Evolutionary conservation across 1,140 invertebrate species (phyloP).

Genomic region (Macrocentrus cingulum): DNA sequence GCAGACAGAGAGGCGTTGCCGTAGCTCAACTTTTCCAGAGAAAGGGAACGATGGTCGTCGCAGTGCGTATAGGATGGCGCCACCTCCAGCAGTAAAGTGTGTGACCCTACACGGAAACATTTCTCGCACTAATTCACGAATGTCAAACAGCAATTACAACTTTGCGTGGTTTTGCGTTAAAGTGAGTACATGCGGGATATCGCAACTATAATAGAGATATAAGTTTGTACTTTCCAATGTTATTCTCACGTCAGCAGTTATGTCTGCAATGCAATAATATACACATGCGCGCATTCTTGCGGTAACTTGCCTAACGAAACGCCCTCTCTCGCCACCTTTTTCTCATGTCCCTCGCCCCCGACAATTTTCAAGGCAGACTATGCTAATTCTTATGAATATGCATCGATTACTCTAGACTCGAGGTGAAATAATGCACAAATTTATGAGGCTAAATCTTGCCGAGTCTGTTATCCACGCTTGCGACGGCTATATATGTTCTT

Average conservation of each 20-base stretch:
- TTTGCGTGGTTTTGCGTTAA: conserved; percentile 29
- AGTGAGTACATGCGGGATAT: neutral
- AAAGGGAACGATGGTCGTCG: no score
- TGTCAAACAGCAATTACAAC: conserved; percentile 36
- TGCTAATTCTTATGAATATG: conserved; percentile 46
- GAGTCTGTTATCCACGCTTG: conserved; percentile 22
- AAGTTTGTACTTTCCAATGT: no score
- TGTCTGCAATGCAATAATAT: neutral
- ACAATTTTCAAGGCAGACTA: conserved; percentile 33
- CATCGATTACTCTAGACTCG: conserved; percentile 43
- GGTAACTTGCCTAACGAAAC: conserved; percentile 7
- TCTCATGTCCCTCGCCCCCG: neutral
- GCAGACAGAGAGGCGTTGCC: no score
- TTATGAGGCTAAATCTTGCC: conserved; percentile 37
- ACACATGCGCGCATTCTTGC: neutral
- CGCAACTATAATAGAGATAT: no score
- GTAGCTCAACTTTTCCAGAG: no score
- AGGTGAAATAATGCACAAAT: conserved; percentile 45
- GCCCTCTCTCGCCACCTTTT: neutral
- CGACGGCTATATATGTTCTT: conserved; percentile 10
- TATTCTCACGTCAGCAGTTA: no score
- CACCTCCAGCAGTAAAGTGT: no score
- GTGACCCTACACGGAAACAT: conserved; percentile 2
- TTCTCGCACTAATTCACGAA: conserved; percentile 35
- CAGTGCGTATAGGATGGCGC: no score